Evolutionary conservation across 2,888 invertebrate species (phyloP), one percentile per base, ranked within the genome.

Genomic region (Aporophyla nigra): DNA sequence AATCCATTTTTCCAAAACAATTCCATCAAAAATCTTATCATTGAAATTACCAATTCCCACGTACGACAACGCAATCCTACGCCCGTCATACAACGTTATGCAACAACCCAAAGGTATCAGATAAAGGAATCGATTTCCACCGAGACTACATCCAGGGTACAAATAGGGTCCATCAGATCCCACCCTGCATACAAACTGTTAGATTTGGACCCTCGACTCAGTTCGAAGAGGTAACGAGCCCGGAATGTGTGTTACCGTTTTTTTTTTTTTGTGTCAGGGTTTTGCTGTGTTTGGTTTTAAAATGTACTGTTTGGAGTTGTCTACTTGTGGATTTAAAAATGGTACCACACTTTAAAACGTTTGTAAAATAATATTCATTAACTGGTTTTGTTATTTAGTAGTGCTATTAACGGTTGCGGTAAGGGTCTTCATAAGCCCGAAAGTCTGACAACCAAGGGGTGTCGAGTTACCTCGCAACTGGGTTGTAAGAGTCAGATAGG

Each of bases 161-260:
- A 90, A 92, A 92, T 90, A 89, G 89, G 89, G 86, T 84, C 85
- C 86, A 81, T 84, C 86, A 85, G 80, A 78, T 69, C 85, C 76
- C 78, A 76, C 75, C 71, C 78, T 87, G 92, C 88, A 93, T 93
- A 93, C 88, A 92, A 92, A 93, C 91, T 80, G 88, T 84, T 85
- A 71, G 83, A 90, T 92, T 92, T 90, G 78, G 82, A 80, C 87
- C 80, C 62, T 61, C 83, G 69, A 65, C 79, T 71, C 49, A 58
- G 67, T 85, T 72, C 66, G 68, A 63, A 68, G 72, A 88, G 87
- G 89, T 90, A 90, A 91, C 88, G 87, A 84, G 80, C 85, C 84
- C 86, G 71, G 78, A 86, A 87, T 85, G 74, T 54, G 69, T 82
- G 83, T 71, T 71, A 59, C 51, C 49, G 24, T 51, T 24, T 67